phyloP scores from a whole-genome alignment of 2,797 vertebrate genomes.

The Manis javanica region DNA sequence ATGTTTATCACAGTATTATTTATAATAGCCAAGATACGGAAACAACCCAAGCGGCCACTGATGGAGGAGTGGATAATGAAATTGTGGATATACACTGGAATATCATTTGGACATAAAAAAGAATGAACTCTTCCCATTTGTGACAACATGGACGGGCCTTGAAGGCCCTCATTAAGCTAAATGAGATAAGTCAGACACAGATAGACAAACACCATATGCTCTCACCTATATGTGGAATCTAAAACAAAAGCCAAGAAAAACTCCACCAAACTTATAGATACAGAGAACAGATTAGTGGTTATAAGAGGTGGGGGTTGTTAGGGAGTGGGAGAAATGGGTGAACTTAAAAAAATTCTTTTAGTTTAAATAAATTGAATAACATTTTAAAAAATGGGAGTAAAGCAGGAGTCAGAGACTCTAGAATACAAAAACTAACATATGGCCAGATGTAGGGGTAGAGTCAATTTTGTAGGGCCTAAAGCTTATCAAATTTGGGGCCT shows the following conservation, averaged over 20 bases:
- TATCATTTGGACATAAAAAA: neutral
- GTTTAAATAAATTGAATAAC: neutral
- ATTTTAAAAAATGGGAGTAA: neutral
- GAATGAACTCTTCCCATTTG: neutral
- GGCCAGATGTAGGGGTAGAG: neutral
- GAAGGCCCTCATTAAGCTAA: neutral
- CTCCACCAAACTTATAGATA: neutral
- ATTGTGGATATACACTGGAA: neutral
- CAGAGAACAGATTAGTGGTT: neutral
- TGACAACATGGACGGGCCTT: neutral
- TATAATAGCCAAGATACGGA: neutral
- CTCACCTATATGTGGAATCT: neutral
- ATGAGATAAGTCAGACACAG: neutral
- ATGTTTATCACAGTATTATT: neutral
- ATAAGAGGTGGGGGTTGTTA: neutral
- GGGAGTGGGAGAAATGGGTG: neutral
- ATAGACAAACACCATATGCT: neutral
- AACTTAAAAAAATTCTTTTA: neutral
- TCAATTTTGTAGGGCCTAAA: neutral
- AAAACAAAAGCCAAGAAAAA: neutral
- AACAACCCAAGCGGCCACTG: neutral
- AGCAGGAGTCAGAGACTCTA: neutral
- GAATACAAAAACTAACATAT: neutral
- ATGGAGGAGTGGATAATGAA: neutral
- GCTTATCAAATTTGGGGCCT: neutral